Percentiles rank a stretch among this genome's conserved stretches.
phyloP scores from a whole-genome alignment of 2,888 invertebrate genomes.

The Pimpla rufipes region DNA sequence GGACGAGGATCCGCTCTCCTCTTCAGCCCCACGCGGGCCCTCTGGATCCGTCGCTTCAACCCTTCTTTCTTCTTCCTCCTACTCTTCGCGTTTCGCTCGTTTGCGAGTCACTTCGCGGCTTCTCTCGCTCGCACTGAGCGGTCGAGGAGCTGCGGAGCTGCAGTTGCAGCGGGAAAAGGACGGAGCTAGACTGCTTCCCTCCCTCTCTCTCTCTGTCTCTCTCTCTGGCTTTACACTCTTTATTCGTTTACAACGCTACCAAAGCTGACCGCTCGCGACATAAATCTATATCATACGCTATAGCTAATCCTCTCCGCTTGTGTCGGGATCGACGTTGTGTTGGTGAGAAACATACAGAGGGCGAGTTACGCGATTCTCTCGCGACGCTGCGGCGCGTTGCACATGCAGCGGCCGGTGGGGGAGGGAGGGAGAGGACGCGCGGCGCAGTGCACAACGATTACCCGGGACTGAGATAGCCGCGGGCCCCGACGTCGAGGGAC shows the following conservation, averaged over 20 bases:
- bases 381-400: too few species aligned
- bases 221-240: constrained; percentile 56
- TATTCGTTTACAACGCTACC: constrained; percentile 63
- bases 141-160: constrained; percentile 52
- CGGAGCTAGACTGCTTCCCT: too few species aligned
- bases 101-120: neutral
- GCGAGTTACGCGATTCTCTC: constrained; percentile 13
- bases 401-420: neutral
- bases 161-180: constrained; percentile 32
- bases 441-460: constrained; percentile 42
- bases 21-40: constrained; percentile 25
- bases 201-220: neutral
- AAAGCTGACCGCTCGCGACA: constrained; percentile 73
- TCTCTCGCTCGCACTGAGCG: constrained; percentile 42
- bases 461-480: constrained; percentile 9
- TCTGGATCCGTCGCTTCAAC: constrained; percentile 56
- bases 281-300: constrained; percentile 80
- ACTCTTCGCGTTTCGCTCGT: constrained; percentile 43
- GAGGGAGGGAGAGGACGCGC: neutral
- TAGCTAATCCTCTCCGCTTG: constrained; percentile 39
- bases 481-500: constrained; percentile 30
- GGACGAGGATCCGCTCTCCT: neutral
- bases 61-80: constrained; percentile 56
- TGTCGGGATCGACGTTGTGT: constrained; percentile 12
- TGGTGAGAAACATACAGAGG: constrained; percentile 34